Conservation (phyloP, 2,797 vertebrate species). For the Clamator glandarius region DNA sequence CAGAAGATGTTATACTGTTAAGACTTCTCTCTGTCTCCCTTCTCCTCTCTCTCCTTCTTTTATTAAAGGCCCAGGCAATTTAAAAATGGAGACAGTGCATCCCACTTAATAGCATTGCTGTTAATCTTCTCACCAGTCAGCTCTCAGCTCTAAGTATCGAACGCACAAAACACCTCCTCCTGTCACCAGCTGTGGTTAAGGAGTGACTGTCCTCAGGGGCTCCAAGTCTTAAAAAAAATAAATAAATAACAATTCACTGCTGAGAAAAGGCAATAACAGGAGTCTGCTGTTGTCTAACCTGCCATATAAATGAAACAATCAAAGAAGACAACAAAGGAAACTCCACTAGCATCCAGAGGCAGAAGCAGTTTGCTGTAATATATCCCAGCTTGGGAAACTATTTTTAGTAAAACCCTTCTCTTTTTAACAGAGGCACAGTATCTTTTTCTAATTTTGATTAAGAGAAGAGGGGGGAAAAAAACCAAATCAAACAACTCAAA, state of each 20-base stretch:
- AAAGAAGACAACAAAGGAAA: slow-evolving; percentile 82
- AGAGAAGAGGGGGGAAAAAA: not conserved
- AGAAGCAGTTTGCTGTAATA: slow-evolving; percentile 79
- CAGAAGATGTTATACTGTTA: slow-evolving; percentile 28
- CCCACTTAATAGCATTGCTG: slow-evolving; percentile 74
- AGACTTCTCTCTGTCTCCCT: slow-evolving; percentile 34
- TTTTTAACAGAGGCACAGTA: slow-evolving; percentile 16
- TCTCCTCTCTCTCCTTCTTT: slow-evolving; percentile 28
- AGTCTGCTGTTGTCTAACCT: slow-evolving; percentile 83
- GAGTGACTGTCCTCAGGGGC: slow-evolving; percentile 79
- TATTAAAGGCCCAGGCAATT: slow-evolving; percentile 73
- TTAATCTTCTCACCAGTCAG: slow-evolving; percentile 78
- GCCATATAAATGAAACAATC: slow-evolving; percentile 85
- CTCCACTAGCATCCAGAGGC: slow-evolving; percentile 79
- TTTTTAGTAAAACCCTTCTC: slow-evolving; percentile 75
- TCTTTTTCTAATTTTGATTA: slow-evolving; percentile 76
- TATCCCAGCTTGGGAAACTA: slow-evolving; percentile 76
- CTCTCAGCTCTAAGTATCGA: slow-evolving; percentile 71
- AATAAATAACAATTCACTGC: slow-evolving; percentile 64
- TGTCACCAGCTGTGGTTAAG: slow-evolving; percentile 77
- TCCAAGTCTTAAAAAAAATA: slow-evolving; percentile 49
- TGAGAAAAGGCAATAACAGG: slow-evolving; percentile 83
- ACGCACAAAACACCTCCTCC: slow-evolving; percentile 59
- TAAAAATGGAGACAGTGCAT: slow-evolving; percentile 73
- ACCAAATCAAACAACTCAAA: not conserved